Percentiles rank a stretch among this genome's conserved stretches.
Evolutionary conservation across 35 echinoderm and acorn worm species (phyloP).

Genomic region (Holothuria glaberrima): DNA sequence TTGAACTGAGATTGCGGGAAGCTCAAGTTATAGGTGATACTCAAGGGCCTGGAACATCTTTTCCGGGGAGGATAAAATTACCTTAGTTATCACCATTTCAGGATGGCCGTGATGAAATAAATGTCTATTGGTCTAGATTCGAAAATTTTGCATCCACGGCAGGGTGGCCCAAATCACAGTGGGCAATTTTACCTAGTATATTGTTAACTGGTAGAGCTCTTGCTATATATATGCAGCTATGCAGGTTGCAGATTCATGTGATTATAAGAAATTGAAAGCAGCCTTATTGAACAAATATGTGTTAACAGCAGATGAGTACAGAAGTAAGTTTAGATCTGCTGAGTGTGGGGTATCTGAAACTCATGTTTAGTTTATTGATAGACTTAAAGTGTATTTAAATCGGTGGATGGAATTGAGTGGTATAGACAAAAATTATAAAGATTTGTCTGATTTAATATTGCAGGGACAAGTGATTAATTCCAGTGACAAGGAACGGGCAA

Average conservation of each 20-base stretch:
- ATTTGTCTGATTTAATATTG: constrained; percentile 40
- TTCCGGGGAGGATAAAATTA: neutral
- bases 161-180: constrained; percentile 6
- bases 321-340: no score
- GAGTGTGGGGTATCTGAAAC: no score
- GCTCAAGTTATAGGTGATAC: neutral
- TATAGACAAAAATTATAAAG: no score
- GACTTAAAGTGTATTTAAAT: constrained; percentile 42
- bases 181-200: constrained; percentile 39
- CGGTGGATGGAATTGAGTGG: constrained; percentile 57
- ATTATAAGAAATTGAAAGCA: constrained; percentile 40
- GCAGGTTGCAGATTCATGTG: constrained; percentile 13
- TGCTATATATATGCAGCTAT: constrained; percentile 25
- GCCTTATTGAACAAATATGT: constrained; percentile 56
- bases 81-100: constrained; percentile 29
- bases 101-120: constrained; percentile 56
- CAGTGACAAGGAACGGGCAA: neutral
- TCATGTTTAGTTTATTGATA: constrained; percentile 38
- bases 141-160: constrained; percentile 47
- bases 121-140: constrained; percentile 45
- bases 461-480: constrained; percentile 47
- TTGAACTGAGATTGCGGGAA: neutral
- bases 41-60: neutral
- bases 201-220: constrained; percentile 60
- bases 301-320: no score